Evolutionary conservation across 2,888 invertebrate species (phyloP).

Genomic region (Megamerina dolium): DNA sequence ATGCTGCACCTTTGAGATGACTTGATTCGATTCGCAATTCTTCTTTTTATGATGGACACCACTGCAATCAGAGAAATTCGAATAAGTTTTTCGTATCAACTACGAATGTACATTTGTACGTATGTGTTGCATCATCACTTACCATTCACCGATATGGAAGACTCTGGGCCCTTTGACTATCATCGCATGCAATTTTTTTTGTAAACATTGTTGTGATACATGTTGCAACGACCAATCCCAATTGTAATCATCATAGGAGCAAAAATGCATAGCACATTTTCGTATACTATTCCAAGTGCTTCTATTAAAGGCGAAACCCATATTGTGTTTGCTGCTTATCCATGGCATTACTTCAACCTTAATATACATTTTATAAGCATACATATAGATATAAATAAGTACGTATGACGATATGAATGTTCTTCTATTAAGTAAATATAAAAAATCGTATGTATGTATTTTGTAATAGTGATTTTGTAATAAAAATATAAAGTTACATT

Average conservation of each 20-base stretch:
- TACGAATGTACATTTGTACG: too few species aligned
- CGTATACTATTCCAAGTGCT: constrained; percentile 81
- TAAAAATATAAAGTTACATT: too few species aligned
- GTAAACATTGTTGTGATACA: constrained; percentile 76
- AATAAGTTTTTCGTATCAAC: background rate
- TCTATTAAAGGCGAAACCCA: constrained; percentile 95
- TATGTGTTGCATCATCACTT: too few species aligned
- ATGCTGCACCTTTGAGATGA: constrained; percentile 77
- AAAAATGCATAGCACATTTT: constrained; percentile 78
- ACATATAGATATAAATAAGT: too few species aligned
- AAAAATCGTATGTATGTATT: constrained; percentile 1
- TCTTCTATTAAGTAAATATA: background rate
- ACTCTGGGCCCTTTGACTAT: constrained; percentile 89
- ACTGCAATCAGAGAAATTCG: constrained; percentile 53
- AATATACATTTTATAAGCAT: too few species aligned
- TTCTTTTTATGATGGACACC: constrained; percentile 94
- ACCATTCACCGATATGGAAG: constrained; percentile 99
- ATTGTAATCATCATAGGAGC: constrained; percentile 96
- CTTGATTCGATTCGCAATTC: constrained; percentile 80
- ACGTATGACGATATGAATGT: too few species aligned
- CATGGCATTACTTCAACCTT: constrained; percentile 84
- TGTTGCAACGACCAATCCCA: constrained; percentile 98
- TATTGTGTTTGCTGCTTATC: constrained; percentile 97
- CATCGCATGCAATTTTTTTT: constrained; percentile 74
- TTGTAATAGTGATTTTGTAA: too few species aligned